Percentiles rank a stretch among this genome's conserved stretches.
phyloP scores from a whole-genome alignment of 1,140 invertebrate genomes.

The Bursaphelenchus mucronatus region DNA sequence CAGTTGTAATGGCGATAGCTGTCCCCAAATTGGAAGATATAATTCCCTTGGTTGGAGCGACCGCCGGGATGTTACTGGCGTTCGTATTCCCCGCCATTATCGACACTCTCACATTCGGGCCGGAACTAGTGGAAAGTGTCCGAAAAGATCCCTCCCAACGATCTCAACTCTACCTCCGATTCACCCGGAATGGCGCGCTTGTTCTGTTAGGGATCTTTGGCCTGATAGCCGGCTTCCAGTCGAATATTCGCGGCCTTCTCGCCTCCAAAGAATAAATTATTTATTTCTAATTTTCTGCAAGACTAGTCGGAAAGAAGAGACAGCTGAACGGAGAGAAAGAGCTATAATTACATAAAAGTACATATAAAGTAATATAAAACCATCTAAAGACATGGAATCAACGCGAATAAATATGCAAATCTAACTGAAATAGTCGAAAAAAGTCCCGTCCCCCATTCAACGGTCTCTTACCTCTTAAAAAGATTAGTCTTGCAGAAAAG shows the following conservation, averaged over 20 bases:
- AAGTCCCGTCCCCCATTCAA: too few relatives aligned
- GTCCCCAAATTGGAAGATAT: conserved; percentile 55
- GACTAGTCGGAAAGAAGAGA: too few relatives aligned
- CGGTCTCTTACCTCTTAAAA: too few relatives aligned
- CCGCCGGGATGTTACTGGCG: conserved; percentile 53
- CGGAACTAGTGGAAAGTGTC: conserved; percentile 5
- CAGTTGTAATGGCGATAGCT: conserved; percentile 45
- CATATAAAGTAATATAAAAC: too few relatives aligned
- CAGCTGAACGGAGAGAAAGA: too few relatives aligned
- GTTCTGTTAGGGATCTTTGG: conserved; percentile 51
- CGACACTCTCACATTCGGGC: conserved; percentile 46
- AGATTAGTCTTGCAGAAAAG: too few relatives aligned
- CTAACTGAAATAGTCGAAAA: too few relatives aligned
- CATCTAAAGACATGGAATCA: too few relatives aligned
- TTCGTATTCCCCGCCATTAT: conserved; percentile 49
- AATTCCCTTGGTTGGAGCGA: conserved; percentile 53
- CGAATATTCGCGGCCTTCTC: conserved; percentile 34
- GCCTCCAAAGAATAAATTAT: too few relatives aligned
- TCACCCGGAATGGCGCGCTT: conserved; percentile 35
- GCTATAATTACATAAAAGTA: too few relatives aligned
- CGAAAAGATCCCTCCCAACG: background rate
- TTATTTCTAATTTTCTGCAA: too few relatives aligned
- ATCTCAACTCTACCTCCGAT: background rate
- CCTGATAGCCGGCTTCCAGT: conserved; percentile 50
- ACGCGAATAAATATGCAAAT: too few relatives aligned